Percentiles rank a stretch among this genome's conserved stretches.
Evolutionary conservation across 1,140 invertebrate species (phyloP).

Genomic region (Bombus soroeensis): DNA sequence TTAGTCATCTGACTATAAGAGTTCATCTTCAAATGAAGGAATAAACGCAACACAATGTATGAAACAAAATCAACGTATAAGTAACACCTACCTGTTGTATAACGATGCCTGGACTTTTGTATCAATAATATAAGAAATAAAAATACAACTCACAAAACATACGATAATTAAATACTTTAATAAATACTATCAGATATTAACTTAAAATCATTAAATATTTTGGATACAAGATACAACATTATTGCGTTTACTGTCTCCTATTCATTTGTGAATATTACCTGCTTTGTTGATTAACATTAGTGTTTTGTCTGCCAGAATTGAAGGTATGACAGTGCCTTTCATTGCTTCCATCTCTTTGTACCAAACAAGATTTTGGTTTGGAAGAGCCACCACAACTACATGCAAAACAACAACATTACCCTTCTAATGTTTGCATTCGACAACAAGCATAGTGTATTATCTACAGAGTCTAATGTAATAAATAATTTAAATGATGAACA

Average conservation of each 20-base stretch:
- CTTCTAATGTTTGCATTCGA: slow-evolving; percentile 73
- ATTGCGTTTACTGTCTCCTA: slow-evolving; percentile 27
- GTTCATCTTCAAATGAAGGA: no score
- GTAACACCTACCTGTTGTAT: slow-evolving; percentile 75
- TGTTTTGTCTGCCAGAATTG: slow-evolving; percentile 82
- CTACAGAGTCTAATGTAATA: slow-evolving; percentile 48
- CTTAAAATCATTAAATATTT: slow-evolving; percentile 5
- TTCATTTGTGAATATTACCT: slow-evolving; percentile 80
- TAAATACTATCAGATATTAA: background rate
- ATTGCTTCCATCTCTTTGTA: slow-evolving; percentile 85
- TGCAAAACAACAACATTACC: slow-evolving; percentile 83
- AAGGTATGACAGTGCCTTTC: slow-evolving; percentile 83
- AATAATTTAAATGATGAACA: slow-evolving; percentile 14
- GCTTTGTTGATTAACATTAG: slow-evolving; percentile 82
- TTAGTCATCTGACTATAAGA: no score
- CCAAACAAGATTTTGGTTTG: slow-evolving; percentile 90
- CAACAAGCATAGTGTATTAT: slow-evolving; percentile 61
- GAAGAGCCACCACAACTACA: slow-evolving; percentile 86
- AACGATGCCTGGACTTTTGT: slow-evolving; percentile 45
- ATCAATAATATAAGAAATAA: slow-evolving; percentile 47
- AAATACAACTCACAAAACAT: slow-evolving; percentile 27
- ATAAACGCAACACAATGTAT: no score
- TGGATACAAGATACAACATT: background rate
- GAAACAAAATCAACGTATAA: slow-evolving; percentile 11
- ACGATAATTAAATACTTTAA: slow-evolving; percentile 7